Evolutionary conservation across 2,797 vertebrate species (phyloP).

Genomic region (Mycteria americana): DNA sequence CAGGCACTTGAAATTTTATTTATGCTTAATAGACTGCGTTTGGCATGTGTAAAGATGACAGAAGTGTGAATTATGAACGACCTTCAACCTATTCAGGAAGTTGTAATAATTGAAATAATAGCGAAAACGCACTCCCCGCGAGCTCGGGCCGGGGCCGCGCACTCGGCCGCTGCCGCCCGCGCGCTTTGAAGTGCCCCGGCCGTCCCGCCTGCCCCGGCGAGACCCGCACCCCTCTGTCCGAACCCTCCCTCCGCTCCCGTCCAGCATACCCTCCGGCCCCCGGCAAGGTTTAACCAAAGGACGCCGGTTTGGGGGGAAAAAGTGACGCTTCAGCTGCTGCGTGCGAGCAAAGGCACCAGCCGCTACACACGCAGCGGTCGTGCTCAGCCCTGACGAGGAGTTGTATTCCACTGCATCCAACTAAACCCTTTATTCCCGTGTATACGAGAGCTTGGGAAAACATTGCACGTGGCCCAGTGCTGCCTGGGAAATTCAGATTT

Average conservation of each 20-base stretch:
- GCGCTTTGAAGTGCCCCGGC: conserved; percentile 55
- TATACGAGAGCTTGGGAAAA: not conserved
- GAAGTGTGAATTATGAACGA: conserved; percentile 81
- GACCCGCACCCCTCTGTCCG: not conserved
- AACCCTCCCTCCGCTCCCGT: not conserved
- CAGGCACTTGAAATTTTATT: conserved; percentile 80
- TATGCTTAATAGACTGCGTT: conserved; percentile 79
- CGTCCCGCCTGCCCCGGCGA: not conserved
- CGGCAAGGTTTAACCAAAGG: not conserved
- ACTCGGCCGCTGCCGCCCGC: not conserved
- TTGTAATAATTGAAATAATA: conserved; percentile 83
- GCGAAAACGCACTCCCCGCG: conserved; percentile 67
- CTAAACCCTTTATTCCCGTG: not conserved
- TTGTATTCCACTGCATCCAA: not conserved
- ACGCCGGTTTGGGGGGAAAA: not conserved
- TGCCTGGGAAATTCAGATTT: not conserved
- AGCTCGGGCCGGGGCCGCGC: conserved; percentile 47
- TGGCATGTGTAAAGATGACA: conserved; percentile 81
- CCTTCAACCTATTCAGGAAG: conserved; percentile 81
- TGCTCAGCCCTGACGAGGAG: not conserved
- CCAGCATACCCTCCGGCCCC: not conserved
- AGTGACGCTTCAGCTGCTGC: accelerated
- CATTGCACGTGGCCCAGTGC: accelerated
- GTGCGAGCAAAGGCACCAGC: accelerated
- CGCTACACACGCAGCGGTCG: not conserved